A percentile compares a stretch with the other conserved stretches of the same genome.
Conservation (phyloP, 2,888 invertebrate genomes). For the Lutraria lutraria region DNA sequence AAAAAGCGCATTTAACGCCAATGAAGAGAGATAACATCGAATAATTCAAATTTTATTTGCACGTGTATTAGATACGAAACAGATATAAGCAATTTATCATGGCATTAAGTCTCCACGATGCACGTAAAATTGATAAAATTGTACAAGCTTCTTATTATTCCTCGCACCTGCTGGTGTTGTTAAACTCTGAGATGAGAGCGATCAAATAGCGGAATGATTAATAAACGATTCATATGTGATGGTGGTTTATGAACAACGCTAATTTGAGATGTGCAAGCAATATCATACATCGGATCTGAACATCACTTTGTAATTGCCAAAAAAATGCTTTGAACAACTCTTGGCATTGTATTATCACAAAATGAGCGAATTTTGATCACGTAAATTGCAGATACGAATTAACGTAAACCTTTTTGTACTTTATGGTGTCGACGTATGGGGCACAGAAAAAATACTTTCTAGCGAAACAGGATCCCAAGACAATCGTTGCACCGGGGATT, state of each 20-base stretch:
- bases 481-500: no score
- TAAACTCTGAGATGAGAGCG: background rate
- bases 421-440: no score
- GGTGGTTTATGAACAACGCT: background rate
- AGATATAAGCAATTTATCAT: background rate
- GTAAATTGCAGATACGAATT: no score
- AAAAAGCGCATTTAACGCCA: background rate
- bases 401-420: no score
- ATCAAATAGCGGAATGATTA: background rate
- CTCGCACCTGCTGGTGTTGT: background rate
- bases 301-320: background rate
- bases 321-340: background rate
- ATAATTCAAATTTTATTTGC: constrained; percentile 12
- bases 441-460: no score
- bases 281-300: background rate
- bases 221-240: background rate
- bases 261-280: background rate
- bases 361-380: no score
- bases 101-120: background rate
- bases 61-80: background rate
- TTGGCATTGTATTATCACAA: background rate
- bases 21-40: background rate
- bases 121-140: background rate
- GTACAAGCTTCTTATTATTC: background rate
- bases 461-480: no score